phyloP scores from a whole-genome alignment of 1,140 invertebrate genomes.

The Sitobion miscanthi region DNA sequence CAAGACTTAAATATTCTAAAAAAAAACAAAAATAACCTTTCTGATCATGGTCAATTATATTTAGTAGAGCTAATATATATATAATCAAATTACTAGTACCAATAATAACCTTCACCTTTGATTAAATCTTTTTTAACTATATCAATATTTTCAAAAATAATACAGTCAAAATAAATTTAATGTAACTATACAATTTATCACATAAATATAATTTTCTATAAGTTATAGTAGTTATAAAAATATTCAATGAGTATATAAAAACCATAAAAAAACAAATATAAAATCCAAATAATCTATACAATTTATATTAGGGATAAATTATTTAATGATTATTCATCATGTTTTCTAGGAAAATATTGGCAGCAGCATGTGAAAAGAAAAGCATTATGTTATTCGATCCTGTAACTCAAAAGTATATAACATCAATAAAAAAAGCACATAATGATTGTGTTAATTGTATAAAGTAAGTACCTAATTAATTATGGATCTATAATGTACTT shows the following conservation, averaged over 20 bases:
- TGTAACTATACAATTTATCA: neutral
- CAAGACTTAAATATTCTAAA: neutral
- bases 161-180: neutral
- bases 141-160: neutral
- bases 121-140: neutral
- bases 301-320: neutral
- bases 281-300: neutral
- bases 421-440: conserved; percentile 82
- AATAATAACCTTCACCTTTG: conserved; percentile 29
- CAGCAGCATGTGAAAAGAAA: conserved; percentile 89
- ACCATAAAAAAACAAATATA: neutral
- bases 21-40: neutral
- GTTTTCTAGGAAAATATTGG: conserved; percentile 73
- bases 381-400: conserved; percentile 90
- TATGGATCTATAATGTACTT: neutral
- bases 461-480: conserved; percentile 67
- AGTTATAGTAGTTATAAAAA: neutral
- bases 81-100: conserved; percentile 7
- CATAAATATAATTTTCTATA: neutral
- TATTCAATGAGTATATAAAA: neutral
- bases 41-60: conserved; percentile 21
- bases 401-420: conserved; percentile 76
- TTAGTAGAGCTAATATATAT: neutral
- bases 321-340: neutral
- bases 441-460: conserved; percentile 92